Base-by-base conservation (phyloP, 2,797 vertebrate genomes). In the Ptychadena robeensis region DNA sequence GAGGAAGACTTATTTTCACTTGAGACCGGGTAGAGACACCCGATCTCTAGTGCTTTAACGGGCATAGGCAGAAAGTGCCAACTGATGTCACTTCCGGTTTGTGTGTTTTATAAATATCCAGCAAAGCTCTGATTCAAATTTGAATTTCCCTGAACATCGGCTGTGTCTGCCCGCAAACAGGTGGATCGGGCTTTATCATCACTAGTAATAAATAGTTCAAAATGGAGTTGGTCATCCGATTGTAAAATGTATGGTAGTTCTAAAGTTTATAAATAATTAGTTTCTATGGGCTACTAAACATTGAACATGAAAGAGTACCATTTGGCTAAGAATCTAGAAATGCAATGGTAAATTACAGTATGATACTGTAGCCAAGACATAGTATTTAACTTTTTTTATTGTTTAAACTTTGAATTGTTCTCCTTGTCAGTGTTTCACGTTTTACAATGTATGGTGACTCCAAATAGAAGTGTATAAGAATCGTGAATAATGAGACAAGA, bases 401-500 rank as follows among this genome's bases (percentile, higher is more conserved):
- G 27, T 12, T 4, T 4, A 10, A 27, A 61, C 57, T 27, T 10
- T 27, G n/a, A 9, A 61, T 61, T 25, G 25, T 61, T 61, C 57
- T 61, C 10, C 4, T 25, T 27, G 22, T 59, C 48, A 44, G 18
- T 34, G n/a, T 15, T 12, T 22, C 59, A 63, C 69, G 27, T 61
- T 30, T 18, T 30, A 25, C 1, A 74, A 31, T 69, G 27, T 28
- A 25, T 32, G 57, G 25, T 69, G 40, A 1, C 32, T 34, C 7
- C 22, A 40, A 32, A 38, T 8, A 53, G 10, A 53, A 78, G 6
- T 66, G 22, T 10, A 61, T 53, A 53, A 53, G 3, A 40, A 44
- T 15, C 18, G 7, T 79, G 31, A 37, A 25, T 63, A 35, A 22
- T 85, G 83, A 73, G 75, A 75, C 37, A 48, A 74, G 15, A 88